Percentiles rank a stretch among this genome's conserved stretches.
phyloP scores from a whole-genome alignment of 2,797 vertebrate species.

The Lepus oiostolus region DNA sequence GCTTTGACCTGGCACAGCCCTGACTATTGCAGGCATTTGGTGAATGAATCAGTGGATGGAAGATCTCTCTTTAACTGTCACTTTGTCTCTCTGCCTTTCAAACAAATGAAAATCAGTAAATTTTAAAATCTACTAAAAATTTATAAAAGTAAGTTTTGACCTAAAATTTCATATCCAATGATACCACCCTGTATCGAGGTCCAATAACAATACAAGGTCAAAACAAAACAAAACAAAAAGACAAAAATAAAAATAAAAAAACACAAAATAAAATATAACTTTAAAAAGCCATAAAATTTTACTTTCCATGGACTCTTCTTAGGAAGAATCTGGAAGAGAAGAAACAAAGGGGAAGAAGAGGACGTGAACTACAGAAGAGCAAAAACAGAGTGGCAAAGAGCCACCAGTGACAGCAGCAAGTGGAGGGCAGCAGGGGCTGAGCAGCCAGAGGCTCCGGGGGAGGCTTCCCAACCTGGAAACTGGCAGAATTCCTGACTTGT shows the following conservation, averaged over 20 bases:
- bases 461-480: not conserved
- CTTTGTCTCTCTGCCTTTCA: too few relatives aligned
- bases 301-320: not conserved
- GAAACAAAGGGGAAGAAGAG: not conserved
- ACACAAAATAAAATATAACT: too few relatives aligned
- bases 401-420: too few relatives aligned
- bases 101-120: too few relatives aligned
- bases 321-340: slow-evolving; percentile 16
- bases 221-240: too few relatives aligned
- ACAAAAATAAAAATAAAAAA: too few relatives aligned
- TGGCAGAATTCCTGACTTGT: not conserved
- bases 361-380: not conserved
- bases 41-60: too few relatives aligned
- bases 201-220: not conserved
- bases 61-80: too few relatives aligned
- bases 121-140: too few relatives aligned
- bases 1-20: too few relatives aligned
- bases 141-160: not conserved
- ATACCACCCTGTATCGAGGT: slow-evolving; percentile 1
- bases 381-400: not conserved
- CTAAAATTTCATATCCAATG: not conserved
- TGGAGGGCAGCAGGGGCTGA: not conserved
- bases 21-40: too few relatives aligned
- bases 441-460: not conserved
- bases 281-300: not conserved